Evolutionary conservation across 2,797 vertebrate species (phyloP), one percentile per base, ranked within the genome.

Genomic region (Ptychobarbus kaznakovi): DNA sequence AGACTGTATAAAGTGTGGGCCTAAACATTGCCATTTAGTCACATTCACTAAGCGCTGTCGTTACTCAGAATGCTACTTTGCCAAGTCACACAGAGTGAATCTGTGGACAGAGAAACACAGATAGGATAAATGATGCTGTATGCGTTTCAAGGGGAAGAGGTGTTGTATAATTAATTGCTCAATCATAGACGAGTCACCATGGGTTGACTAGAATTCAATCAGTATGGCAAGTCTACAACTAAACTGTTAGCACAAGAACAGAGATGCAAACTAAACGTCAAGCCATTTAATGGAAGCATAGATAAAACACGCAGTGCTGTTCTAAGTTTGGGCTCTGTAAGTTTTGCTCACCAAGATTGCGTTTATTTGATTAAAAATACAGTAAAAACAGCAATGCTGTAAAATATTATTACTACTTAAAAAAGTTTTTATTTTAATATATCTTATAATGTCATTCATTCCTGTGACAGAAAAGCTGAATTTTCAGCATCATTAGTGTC

Each of bases 1-100:
- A 86, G 84, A 89, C 86, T 87, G 87, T 86, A 88, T 83, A 89
- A 87, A 86, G 88, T 66, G 42, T 79, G 77, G 44, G 61, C 46
- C 85, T 69, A 77, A 65, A 86, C 44, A 58, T 61, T 53, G 38
- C 74, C 46, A 44, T 86, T 69, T 73, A 85, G 87, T 86, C 81
- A 46, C 80, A 80, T 74, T 81, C 80, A 66, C 89, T 78, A 80
- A 81, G 66, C 84, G 18, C 46, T 72, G 84, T 82, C 53, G 61
- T 87, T 86, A 68, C 66, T 74, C 79, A 85, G 78, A 70, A 70
- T 44, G n/a, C n/a, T 44, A 44, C 82, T 82, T 63, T 38, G 66
- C 75, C 51, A 84, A 79, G 51, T 13, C 82, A 42, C 25, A 84
- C 65, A 72, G 75, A 72, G 51, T 32, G 70, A 12, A 46, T 49